Evolutionary conservation across 2,797 vertebrate species (phyloP).

Genomic region (Galago senegalensis): DNA sequence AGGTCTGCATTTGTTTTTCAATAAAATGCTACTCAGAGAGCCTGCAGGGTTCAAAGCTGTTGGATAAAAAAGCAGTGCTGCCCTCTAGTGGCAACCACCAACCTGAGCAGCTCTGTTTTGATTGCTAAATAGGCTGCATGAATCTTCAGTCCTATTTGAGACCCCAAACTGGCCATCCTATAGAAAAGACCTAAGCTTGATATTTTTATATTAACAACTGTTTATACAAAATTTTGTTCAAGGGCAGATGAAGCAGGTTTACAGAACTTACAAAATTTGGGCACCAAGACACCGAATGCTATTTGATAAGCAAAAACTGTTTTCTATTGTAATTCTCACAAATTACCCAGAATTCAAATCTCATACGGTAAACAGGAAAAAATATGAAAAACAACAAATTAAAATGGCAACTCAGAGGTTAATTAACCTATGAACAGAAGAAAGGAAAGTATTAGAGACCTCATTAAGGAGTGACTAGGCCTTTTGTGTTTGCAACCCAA

Average conservation of each 20-base stretch:
- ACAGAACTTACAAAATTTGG: neutral
- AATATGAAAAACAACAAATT: conserved; percentile 37
- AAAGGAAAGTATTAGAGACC: neutral
- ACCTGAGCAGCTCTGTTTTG: conserved; percentile 34
- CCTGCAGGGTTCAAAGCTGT: conserved; percentile 78
- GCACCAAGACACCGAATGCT: neutral
- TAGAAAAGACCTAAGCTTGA: conserved; percentile 55
- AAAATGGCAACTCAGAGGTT: neutral
- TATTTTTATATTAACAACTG: conserved; percentile 7
- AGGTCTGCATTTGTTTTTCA: conserved; percentile 84
- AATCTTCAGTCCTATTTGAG: neutral
- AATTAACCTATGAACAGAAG: conserved; percentile 23
- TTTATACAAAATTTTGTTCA: conserved; percentile 25
- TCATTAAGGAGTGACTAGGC: neutral
- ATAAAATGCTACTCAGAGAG: conserved; percentile 77
- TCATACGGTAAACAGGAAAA: neutral
- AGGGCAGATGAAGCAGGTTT: neutral
- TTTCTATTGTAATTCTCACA: neutral
- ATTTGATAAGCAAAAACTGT: neutral
- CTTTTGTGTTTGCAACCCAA: neutral
- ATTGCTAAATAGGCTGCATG: conserved; percentile 54
- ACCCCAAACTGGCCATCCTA: conserved; percentile 45
- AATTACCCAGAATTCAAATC: conserved; percentile 55
- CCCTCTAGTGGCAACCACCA: conserved; percentile 92
- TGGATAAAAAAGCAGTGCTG: conserved; percentile 95